Base-by-base conservation (phyloP, 2,888 invertebrate species). In the Lasiommata megera region DNA sequence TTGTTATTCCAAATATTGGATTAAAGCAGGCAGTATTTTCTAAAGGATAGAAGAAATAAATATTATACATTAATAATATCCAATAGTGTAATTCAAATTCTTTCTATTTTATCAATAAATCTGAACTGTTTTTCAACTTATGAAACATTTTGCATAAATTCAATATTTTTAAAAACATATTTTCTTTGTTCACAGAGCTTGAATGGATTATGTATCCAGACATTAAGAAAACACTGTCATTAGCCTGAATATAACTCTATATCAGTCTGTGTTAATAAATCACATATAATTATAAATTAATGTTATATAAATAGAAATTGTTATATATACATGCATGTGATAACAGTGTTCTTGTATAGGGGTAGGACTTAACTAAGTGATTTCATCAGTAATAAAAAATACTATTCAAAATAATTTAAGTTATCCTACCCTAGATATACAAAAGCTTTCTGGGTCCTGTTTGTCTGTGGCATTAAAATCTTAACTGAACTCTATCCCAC, bases 121-220 rank as follows among this genome's bases (percentile, higher is more conserved):
- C n/a, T n/a, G n/a, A n/a, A n/a, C n/a, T n/a, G n/a, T n/a, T n/a
- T n/a, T n/a, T n/a, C n/a, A n/a, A n/a, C n/a, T n/a, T n/a, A n/a
- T n/a, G n/a, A n/a, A n/a, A n/a, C n/a, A n/a, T n/a, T n/a, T n/a
- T 23, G 23, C 5, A 23, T 23, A 23, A 23, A 23, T 23, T 23
- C 23, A 23, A 23, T 23, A 23, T 3, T 23, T 23, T 23, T 3
- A 23, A 2, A 23, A 23, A 3, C 2, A 3, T 37, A 46, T 58
- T 46, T 58, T 29, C 60, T 73, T 79, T 80, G 72, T 79, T 77
- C 64, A 72, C 84, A 88, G 88, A 68, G 85, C 84, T 63, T 88
- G 73, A 86, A 77, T 67, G 62, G 68, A 67, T n/a, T n/a, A n/a
- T n/a, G n/a, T 61, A 64, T 60, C 0, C 28, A 54, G 58, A 64